phyloP scores from a whole-genome alignment of 2,113 vertebrate genomes.

The Microtus richardsoni region DNA sequence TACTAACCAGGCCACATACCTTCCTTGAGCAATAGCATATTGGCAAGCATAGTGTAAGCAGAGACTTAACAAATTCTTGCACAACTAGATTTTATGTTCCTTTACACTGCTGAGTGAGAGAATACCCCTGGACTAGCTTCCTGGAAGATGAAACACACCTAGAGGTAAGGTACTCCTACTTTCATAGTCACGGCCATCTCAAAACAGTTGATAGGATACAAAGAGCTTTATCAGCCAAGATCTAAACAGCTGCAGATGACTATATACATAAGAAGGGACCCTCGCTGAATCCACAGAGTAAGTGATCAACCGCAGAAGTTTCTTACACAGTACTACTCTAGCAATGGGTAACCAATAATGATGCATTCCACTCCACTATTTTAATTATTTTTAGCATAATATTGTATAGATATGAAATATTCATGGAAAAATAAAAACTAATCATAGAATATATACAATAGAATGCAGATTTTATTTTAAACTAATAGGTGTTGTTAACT shows the following conservation, averaged over 20 bases:
- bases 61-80: not conserved
- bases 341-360: constrained; percentile 15
- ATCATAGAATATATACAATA: constrained; percentile 41
- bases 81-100: not conserved
- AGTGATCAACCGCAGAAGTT: not conserved
- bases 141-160: not conserved
- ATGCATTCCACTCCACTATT: not conserved
- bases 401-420: constrained; percentile 18
- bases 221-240: not conserved
- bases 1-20: not conserved
- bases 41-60: not conserved
- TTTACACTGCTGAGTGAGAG: not conserved
- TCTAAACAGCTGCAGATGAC: not conserved
- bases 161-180: not conserved
- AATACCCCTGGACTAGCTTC: not conserved
- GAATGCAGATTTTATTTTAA: constrained; percentile 29
- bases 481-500: not conserved
- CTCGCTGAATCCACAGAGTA: not conserved
- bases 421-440: not conserved
- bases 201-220: not conserved
- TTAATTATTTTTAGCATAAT: not conserved
- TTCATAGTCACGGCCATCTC: constrained; percentile 3
- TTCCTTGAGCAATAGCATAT: not conserved
- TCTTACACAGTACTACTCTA: not conserved
- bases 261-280: not conserved